Conservation (phyloP, 35 echinoderm and acorn worm genomes). For the Heliocidaris tuberculata region DNA sequence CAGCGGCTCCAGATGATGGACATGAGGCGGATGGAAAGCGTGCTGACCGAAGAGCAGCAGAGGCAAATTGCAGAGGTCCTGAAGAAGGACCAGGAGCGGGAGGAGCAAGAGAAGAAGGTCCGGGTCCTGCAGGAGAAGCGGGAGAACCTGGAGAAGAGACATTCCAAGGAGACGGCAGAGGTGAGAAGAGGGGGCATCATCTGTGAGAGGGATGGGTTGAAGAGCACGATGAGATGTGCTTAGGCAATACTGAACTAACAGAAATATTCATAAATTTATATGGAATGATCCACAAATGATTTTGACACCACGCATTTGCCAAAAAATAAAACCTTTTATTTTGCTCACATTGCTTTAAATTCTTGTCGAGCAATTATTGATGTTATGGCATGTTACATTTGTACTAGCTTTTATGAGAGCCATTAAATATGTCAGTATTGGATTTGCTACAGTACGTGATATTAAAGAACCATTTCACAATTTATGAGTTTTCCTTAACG, state of each 20-base stretch:
- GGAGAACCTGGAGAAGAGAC: slow-evolving; percentile 58
- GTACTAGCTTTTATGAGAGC: too few relatives aligned
- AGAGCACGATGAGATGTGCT: not conserved
- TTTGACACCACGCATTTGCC: too few relatives aligned
- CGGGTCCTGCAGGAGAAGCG: slow-evolving; percentile 73
- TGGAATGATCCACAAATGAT: too few relatives aligned
- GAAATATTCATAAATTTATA: too few relatives aligned
- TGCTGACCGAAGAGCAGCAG: slow-evolving; percentile 94
- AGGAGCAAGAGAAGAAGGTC: slow-evolving; percentile 83
- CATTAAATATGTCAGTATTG: too few relatives aligned
- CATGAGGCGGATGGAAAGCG: slow-evolving; percentile 85
- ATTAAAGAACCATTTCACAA: too few relatives aligned
- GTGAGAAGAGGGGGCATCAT: not conserved
- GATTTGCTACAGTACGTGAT: too few relatives aligned
- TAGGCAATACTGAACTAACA: not conserved
- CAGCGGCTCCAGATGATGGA: slow-evolving; percentile 98
- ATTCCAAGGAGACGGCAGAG: slow-evolving; percentile 45
- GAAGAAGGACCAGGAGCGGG: slow-evolving; percentile 83
- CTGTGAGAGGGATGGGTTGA: not conserved
- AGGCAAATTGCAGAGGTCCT: slow-evolving; percentile 80
- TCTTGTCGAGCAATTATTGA: too few relatives aligned
- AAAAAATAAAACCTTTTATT: too few relatives aligned
- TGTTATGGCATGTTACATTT: too few relatives aligned
- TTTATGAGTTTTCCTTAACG: too few relatives aligned
- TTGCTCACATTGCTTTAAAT: too few relatives aligned